Evolutionary conservation across 2,113 vertebrate genomes (phyloP), one percentile per base, ranked within the genome.

Genomic region (Gorsachius goisagi): DNA sequence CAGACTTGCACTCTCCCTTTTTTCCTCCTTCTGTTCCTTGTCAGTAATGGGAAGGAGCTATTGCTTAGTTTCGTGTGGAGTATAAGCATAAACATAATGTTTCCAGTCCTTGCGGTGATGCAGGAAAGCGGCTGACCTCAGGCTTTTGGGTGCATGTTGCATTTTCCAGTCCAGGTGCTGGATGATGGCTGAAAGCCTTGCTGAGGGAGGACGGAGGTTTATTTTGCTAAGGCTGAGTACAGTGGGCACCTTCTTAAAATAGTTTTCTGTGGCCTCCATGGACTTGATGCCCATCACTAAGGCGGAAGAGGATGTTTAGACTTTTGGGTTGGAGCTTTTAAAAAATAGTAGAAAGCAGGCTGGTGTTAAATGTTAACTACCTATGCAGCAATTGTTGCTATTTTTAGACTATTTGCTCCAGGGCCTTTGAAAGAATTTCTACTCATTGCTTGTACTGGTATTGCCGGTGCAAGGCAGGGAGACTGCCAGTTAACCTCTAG

Each of bases 61-160:
- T 53, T 78, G 45, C 39, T 85, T 39, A 37, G n/a, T 77, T 66
- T 28, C 45, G 27, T 39, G 15, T 39, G 58, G 75, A 80, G 45
- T 66, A 35, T 78, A 68, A 56, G 28, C 33, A 21, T 45, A 50
- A 76, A 22, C 16, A 22, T 55, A 2, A 6, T 17, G 49, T 39
- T 77, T 41, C 58, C 37, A 67, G 22, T 69, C 19, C 50, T 53
- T 1, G 1, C 0, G 2, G 69, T 3, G 0, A 1, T 21, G 30
- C 16, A 16, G 27, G 62, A 41, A 41, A 18, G 89, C 5, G 1
- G 21, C 64, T 74, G 47, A 52, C 49, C 53, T 67, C 30, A 52
- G 53, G 53, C 82, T 72, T 10, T 19, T 1, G 6, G 24, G 32
- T 55, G 11, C 26, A 14, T 0, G 0, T 45, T 73, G 30, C 6